Base-by-base conservation (phyloP, 2,797 vertebrate genomes). In the Thalassophryne amazonica region DNA sequence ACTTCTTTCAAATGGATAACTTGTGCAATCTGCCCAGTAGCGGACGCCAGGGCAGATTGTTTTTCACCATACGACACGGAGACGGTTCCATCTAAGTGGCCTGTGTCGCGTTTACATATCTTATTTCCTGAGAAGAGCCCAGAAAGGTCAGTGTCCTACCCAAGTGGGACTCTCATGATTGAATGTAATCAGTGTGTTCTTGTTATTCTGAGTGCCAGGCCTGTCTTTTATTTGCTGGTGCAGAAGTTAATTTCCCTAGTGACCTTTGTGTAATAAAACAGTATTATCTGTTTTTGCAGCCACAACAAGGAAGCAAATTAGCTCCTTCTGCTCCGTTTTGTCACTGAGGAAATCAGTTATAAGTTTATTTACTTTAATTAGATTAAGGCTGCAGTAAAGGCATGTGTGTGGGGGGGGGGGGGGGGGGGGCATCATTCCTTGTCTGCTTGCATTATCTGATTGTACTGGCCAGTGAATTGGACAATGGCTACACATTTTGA, bases 171-270 rank as follows among this genome's bases (percentile, higher is more conserved):
- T 84, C 78, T 84, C 65, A 63, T 88, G 88, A 91, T 88, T 92
- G 89, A 89, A 89, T 88, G 88, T 90, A 94, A 93, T 94, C 88
- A 92, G 92, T 92, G 81, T 86, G 88, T 81, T 85, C 90, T 89
- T 88, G 84, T 89, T 92, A 91, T 90, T 94, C 88, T 80, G 79
- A 87, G 80, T 81, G 85, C 78, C 24, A 29, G 75, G 84, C 75
- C 74, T 89, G 87, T 87, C 88, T 89, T 94, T 95, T 91, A 94
- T 94, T 93, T 93, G 92, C 92, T 93, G 89, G 89, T 62, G 79
- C 84, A 76, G 73, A 90, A 94, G 86, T 98, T 97, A 95, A 97
- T 98, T 98, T 98, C 94, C 93, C 93, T 80, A 88, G 94, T 96
- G 94, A 94, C 91, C 84, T 89, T 93, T 92, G 81, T 88, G 91